phyloP scores from a whole-genome alignment of 2,797 vertebrate species.

The Gila robusta region DNA sequence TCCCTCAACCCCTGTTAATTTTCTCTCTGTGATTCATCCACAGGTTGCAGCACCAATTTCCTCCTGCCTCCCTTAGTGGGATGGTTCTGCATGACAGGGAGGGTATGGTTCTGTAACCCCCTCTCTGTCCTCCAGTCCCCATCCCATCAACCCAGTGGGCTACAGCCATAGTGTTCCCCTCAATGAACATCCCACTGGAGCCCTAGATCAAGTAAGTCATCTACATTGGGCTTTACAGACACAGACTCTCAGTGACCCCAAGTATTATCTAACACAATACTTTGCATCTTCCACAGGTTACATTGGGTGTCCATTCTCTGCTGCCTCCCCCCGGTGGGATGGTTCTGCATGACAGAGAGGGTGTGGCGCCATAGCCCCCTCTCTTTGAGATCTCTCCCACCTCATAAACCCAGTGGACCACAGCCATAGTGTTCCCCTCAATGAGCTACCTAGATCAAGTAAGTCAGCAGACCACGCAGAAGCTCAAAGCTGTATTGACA shows the following conservation, averaged over 20 bases:
- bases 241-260: not conserved
- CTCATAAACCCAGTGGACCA: constrained; percentile 53
- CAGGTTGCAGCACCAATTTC: constrained; percentile 62
- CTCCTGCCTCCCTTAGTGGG: constrained; percentile 69
- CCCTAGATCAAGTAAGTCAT: constrained; percentile 75
- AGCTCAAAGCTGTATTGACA: constrained; percentile 5
- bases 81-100: constrained; percentile 77
- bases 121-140: constrained; percentile 43
- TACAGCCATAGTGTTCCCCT: constrained; percentile 68
- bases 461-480: constrained; percentile 54
- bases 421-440: constrained; percentile 71
- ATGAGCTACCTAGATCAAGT: constrained; percentile 80
- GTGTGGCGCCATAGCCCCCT: constrained; percentile 72
- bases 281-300: constrained; percentile 55
- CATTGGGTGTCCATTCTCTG: constrained; percentile 62
- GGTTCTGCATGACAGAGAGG: constrained; percentile 76
- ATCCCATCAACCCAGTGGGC: constrained; percentile 48
- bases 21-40: constrained; percentile 30
- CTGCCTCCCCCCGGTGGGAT: constrained; percentile 72
- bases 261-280: not conserved
- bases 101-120: constrained; percentile 73
- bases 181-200: constrained; percentile 76
- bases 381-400: constrained; percentile 38
- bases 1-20: not conserved
- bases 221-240: not conserved